Base-by-base conservation (phyloP, 2,888 invertebrate species). In the Dolichopus griseipennis region DNA sequence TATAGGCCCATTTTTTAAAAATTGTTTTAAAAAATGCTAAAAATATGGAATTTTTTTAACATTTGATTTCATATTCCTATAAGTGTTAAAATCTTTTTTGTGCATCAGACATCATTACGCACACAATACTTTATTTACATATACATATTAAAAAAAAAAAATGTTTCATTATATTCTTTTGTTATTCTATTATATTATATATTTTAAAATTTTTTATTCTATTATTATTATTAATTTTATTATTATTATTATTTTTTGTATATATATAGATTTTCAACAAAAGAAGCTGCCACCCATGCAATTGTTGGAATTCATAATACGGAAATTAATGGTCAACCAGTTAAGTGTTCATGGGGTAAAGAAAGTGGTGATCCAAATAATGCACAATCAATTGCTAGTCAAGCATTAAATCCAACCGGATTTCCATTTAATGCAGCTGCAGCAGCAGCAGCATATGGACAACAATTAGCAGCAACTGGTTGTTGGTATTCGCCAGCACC, bases 341-440 rank as follows among this genome's bases (percentile, higher is more conserved):
- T 98, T 67, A 97, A 97, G 82, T 98, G 98, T 83, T 97, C 97
- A 75, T 99, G 99, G 99, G 99, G 98, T 69, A 97, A 98, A 83
- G 97, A 98, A 81, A 94, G 95, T 33, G 93, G 94, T 3, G 95
- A 95, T 79, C 93, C 93, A 0, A 93, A 92, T 81, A 92, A 92
- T 76, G 90, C 91, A 7, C 91, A 91, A 78, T 86, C 84, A 1
- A 81, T 86, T 74, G 84, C 88, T 72, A 90, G 89, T 78, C 92
- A 82, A 75, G 81, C 82, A 61, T 75, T 82, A 71, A 81, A 79
- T 72, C 81, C 78, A 69, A 78, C 81, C 67, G 82, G 81, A 64
- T 82, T 77, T 72, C 82, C 82, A 21, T 82, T 81, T 73, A 88
- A 90, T 62, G 76, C 88, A 20, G 87, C 80, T 66, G 79, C 80